Percentiles rank a stretch among this genome's conserved stretches.
These are phyloP conservation scores for Sorex fumeus DNA, from an alignment of 2,113 vertebrate genomes.

Conservation along the genomic window DNA sequence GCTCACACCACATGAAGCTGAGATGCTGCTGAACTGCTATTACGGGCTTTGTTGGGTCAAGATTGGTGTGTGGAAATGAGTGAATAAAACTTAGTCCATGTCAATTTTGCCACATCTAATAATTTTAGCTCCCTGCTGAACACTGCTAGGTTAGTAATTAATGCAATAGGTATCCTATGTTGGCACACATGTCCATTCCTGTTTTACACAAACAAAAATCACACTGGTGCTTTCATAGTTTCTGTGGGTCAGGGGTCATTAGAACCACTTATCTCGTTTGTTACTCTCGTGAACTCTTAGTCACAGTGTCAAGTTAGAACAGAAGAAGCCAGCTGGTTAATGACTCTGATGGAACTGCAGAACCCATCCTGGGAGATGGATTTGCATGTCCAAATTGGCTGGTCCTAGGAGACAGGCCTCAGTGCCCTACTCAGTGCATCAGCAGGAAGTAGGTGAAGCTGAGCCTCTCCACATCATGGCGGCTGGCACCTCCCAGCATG, in stretches of 20 bases:
- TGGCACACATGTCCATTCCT: background rate
- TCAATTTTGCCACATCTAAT: slow-evolving; percentile 31
- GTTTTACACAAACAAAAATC: background rate
- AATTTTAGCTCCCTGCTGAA: background rate
- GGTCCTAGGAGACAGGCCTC: background rate
- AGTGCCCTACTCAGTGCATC: background rate
- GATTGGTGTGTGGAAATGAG: background rate
- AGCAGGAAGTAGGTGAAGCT: background rate
- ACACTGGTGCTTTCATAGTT: background rate
- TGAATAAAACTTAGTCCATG: background rate
- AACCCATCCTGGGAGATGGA: background rate
- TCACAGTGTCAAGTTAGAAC: background rate
- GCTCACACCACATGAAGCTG: background rate
- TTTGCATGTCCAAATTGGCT: too few relatives aligned
- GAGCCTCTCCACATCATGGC: background rate
- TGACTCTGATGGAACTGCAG: too few relatives aligned
- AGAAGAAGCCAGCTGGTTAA: background rate
- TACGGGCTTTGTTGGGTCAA: background rate
- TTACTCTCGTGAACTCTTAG: background rate
- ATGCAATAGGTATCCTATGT: background rate
- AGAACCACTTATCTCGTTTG: background rate
- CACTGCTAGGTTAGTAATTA: background rate
- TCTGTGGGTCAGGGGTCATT: background rate
- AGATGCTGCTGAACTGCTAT: background rate
- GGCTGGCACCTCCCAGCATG: background rate